A percentile compares a stretch with the other conserved stretches of the same genome.
Conservation (phyloP, 2,888 invertebrate genomes). For the Thereva unica region DNA sequence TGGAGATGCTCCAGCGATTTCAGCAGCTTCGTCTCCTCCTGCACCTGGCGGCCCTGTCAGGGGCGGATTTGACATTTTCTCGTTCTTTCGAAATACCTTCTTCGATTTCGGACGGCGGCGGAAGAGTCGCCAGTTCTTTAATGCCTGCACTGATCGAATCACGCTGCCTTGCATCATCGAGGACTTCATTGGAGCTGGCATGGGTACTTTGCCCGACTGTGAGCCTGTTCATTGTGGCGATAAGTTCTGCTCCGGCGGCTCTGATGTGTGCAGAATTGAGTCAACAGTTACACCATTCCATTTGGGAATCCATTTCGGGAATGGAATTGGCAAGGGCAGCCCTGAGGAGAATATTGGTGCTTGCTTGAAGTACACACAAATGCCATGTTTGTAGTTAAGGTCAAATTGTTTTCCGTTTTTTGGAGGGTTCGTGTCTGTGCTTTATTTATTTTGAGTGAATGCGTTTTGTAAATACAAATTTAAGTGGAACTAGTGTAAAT, state of each 20-base stretch:
- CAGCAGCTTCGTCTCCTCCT: constrained; percentile 27
- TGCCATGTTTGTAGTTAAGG: constrained; percentile 63
- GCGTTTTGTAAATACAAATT: no score
- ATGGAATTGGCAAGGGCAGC: constrained; percentile 66
- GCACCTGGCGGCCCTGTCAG: constrained; percentile 44
- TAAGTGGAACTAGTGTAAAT: no score
- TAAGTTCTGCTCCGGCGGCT: constrained; percentile 66
- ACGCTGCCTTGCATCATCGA: constrained; percentile 84
- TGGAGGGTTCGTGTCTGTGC: no score
- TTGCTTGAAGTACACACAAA: constrained; percentile 74
- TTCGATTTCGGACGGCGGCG: constrained; percentile 43
- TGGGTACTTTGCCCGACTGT: constrained; percentile 65
- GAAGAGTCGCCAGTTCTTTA: constrained; percentile 49
- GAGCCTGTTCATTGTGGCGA: constrained; percentile 79
- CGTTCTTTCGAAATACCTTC: constrained; percentile 52
- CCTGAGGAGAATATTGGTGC: constrained; percentile 83
- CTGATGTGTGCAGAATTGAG: constrained; percentile 65
- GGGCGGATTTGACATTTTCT: constrained; percentile 54
- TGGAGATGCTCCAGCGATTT: constrained; percentile 46
- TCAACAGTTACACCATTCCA: constrained; percentile 77
- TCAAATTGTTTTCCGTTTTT: no score
- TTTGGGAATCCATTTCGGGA: constrained; percentile 77
- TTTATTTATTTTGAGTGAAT: no score
- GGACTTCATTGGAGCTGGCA: constrained; percentile 72
- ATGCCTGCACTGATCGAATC: constrained; percentile 70